Base-by-base conservation (phyloP, 1,140 invertebrate genomes). In the Pseudomyrmex concolor region DNA sequence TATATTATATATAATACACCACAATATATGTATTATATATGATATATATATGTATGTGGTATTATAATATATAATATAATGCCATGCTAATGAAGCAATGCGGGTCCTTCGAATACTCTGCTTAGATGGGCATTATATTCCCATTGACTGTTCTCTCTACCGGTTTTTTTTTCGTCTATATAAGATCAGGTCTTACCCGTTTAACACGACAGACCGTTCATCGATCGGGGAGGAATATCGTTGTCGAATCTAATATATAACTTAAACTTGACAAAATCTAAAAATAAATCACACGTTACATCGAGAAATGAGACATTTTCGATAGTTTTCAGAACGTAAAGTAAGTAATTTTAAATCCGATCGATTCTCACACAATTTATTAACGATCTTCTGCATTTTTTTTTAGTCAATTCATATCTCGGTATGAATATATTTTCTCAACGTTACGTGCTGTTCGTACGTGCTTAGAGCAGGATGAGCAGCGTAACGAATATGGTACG, bases 101-200 rank as follows among this genome's bases (percentile, higher is more conserved):
- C 66, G 70, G 48, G 70, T 51, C 66, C 66, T 70, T 59, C 43
- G 76, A 70, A 70, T 70, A 45, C 43, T 67, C 34, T 70, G 76
- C 43, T 19, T 59, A 54, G 76, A 64, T 13, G 64, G 54, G 19
- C 70, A 80, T 80, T 80, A 80, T 70, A 80, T 70, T 80, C 76
- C 22, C 66, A 80, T 80, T 70, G 76, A 80, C 66, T 80, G 66
- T 60, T 70, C 34, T 60, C 68, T 45, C 54, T 80, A 80, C 66
- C 66, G 66, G 76, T 80, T 80, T 70, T 70, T 34, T 34, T 70
- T 48, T 12, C 62, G 43, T 70, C 64, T 54, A 70, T 54, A 70
- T 80, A 70, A 80, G 59, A 70, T 80, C 76, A 70, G 76, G 76
- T 80, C 70, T 80, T 80, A 60, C 66, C 59, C 64, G 76, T 70